Evolutionary conservation across 2,888 invertebrate species (phyloP).

Genomic region (Saturnia japonica): DNA sequence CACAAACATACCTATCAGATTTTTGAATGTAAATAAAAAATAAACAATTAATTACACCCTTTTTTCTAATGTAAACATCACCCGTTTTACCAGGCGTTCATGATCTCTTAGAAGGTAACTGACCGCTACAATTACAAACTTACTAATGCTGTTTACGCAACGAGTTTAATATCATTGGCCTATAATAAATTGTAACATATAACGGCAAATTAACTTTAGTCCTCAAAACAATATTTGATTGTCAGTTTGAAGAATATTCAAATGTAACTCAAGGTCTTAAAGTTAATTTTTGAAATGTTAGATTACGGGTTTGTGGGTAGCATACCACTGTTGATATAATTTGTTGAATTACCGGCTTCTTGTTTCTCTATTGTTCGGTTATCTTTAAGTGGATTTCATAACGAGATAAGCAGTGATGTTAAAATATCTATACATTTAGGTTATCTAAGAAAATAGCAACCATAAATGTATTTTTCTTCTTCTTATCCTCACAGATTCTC

Average conservation of each 20-base stretch:
- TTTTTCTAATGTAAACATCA: constrained; percentile 42
- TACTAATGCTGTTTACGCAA: constrained; percentile 11
- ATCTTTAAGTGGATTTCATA: not conserved
- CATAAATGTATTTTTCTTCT: too few relatives aligned
- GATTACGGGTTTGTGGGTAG: not conserved
- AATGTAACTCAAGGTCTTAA: not conserved
- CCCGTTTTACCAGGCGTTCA: constrained; percentile 63
- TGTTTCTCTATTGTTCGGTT: not conserved
- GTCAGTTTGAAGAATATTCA: not conserved
- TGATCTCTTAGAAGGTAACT: constrained; percentile 58
- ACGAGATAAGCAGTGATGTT: not conserved
- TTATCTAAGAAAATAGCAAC: too few relatives aligned
- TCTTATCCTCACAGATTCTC: too few relatives aligned
- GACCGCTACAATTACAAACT: constrained; percentile 50
- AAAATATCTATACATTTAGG: not conserved
- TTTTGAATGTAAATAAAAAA: not conserved
- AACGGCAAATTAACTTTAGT: constrained; percentile 11
- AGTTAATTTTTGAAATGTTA: not conserved
- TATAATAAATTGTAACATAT: not conserved
- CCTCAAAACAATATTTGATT: not conserved
- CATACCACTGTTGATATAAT: not conserved
- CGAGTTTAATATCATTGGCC: not conserved
- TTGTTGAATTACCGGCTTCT: constrained; percentile 8
- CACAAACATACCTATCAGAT: not conserved
- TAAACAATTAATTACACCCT: constrained; percentile 27